These are phyloP conservation scores for Teleogryllus occipitalis DNA, from an alignment of 1,140 invertebrate species.

Conservation along the genomic window DNA sequence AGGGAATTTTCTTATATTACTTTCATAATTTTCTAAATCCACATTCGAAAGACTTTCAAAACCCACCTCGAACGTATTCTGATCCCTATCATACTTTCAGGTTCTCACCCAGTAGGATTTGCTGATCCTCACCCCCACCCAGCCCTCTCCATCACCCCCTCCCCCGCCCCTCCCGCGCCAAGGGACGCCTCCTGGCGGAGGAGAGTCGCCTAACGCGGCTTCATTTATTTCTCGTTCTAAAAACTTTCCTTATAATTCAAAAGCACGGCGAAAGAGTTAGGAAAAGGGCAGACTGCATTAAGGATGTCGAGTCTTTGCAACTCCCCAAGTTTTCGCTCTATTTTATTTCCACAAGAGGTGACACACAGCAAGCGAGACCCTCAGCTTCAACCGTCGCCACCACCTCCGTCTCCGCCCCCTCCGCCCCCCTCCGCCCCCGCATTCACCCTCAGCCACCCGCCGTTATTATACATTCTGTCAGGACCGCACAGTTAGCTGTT, in stretches of 20 bases:
- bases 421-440: too few species aligned
- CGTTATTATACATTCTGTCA: slow-evolving; percentile 1
- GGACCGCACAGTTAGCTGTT: background rate
- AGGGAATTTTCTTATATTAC: too few species aligned
- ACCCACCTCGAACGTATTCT: too few species aligned
- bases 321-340: slow-evolving; percentile 7
- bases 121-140: too few species aligned
- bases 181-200: background rate
- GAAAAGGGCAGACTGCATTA: slow-evolving; percentile 16
- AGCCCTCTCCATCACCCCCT: too few species aligned
- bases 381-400: background rate
- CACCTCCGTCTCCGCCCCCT: background rate
- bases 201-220: background rate
- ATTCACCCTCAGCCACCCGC: background rate
- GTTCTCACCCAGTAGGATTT: too few species aligned
- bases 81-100: too few species aligned
- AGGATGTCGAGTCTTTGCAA: slow-evolving; percentile 17
- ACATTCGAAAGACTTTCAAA: too few species aligned
- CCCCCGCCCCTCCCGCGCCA: too few species aligned
- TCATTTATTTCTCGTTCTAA: slow-evolving; percentile 8
- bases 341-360: slow-evolving; percentile 16
- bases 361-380: slow-evolving; percentile 10
- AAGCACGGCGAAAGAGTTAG: slow-evolving; percentile 12
- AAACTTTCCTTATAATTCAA: slow-evolving; percentile 18
- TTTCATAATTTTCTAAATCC: too few species aligned